phyloP scores from a whole-genome alignment of 2,797 vertebrate species.

The Galago senegalensis region DNA sequence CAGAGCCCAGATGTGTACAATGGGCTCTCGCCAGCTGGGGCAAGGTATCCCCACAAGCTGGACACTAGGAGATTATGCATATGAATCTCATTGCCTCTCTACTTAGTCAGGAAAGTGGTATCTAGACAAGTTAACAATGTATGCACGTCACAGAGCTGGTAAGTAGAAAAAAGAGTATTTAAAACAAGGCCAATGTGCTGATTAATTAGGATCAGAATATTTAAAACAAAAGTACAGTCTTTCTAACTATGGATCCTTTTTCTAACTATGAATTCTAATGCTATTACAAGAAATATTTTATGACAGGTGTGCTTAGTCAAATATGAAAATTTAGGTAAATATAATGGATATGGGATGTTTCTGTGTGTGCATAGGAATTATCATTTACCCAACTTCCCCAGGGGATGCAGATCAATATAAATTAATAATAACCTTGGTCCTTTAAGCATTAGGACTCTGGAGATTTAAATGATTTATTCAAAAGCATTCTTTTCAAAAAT shows the following conservation, averaged over 20 bases:
- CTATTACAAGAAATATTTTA: not conserved
- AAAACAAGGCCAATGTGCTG: not conserved
- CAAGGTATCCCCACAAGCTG: too few species aligned
- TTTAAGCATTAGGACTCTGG: not conserved
- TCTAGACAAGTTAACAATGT: not conserved
- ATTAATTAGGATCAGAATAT: not conserved
- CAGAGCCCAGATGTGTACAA: not conserved
- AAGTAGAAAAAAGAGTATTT: not conserved
- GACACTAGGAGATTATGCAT: not conserved
- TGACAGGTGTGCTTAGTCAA: not conserved
- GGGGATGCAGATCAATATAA: constrained; percentile 5
- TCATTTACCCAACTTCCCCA: not conserved
- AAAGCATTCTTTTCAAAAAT: constrained; percentile 45
- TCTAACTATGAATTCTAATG: not conserved
- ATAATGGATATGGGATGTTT: not conserved
- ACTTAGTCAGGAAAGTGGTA: not conserved
- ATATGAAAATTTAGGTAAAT: not conserved
- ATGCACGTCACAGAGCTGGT: not conserved
- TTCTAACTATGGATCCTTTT: not conserved
- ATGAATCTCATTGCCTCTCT: not conserved
- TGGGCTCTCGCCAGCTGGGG: accelerated
- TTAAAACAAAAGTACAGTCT: not conserved
- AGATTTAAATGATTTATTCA: constrained; percentile 44
- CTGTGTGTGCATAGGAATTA: not conserved
- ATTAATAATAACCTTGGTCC: constrained; percentile 37